A percentile compares a stretch with the other conserved stretches of the same genome.
Evolutionary conservation across 2,797 vertebrate genomes (phyloP).

Genomic region (Sylvia borin): DNA sequence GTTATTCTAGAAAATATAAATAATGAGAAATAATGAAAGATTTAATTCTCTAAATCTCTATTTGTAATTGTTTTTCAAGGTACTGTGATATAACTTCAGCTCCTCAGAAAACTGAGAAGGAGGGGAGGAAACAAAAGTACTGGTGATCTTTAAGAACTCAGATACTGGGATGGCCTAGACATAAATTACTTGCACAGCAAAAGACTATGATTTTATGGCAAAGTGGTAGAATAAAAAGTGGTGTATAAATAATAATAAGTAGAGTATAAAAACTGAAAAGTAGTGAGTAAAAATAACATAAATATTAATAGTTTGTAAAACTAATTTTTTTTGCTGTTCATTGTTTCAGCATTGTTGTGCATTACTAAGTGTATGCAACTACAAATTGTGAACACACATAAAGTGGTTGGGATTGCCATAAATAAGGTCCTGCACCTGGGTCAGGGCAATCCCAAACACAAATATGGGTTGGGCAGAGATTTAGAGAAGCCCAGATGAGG

Average conservation of each 20-base stretch:
- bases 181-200: not conserved
- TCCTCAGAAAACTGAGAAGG: not conserved
- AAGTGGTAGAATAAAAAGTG: not conserved
- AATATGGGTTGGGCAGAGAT: not conserved
- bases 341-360: not conserved
- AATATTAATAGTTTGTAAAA: not conserved
- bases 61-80: not conserved
- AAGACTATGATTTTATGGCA: not conserved
- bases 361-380: not conserved
- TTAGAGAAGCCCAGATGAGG: fast-evolving
- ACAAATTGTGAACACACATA: not conserved
- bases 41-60: not conserved
- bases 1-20: not conserved
- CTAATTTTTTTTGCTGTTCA: fast-evolving
- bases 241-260: not conserved
- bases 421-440: not conserved
- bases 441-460: not conserved
- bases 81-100: not conserved
- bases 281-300: not conserved
- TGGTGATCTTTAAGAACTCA: not conserved
- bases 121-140: not conserved
- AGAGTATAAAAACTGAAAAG: not conserved
- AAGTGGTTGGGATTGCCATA: not conserved
- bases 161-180: not conserved
- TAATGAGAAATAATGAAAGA: not conserved